Evolutionary conservation across 2,888 invertebrate species (phyloP).

Genomic region (Drosophila histrio): DNA sequence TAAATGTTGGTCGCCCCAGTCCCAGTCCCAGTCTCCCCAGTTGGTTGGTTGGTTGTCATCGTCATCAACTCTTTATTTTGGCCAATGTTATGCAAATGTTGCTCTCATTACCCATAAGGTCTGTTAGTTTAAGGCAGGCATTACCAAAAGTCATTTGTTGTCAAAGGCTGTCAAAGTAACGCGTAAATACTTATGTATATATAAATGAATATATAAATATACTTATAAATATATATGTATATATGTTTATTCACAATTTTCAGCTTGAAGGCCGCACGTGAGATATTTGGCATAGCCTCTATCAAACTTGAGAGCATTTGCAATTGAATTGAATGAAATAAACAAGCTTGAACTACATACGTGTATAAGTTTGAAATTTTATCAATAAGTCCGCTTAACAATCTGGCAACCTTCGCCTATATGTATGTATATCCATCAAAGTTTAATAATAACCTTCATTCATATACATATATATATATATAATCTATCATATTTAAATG

Average conservation of each 20-base stretch:
- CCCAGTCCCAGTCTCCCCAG: slow-evolving; percentile 1
- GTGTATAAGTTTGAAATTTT: neutral
- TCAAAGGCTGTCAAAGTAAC: slow-evolving; percentile 39
- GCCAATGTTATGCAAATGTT: slow-evolving; percentile 75
- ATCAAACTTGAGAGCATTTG: slow-evolving; percentile 8
- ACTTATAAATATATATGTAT: neutral
- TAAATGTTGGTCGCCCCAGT: slow-evolving; percentile 50
- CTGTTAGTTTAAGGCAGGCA: slow-evolving; percentile 49
- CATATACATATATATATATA: no score
- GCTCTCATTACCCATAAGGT: slow-evolving; percentile 57
- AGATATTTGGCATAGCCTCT: slow-evolving; percentile 1
- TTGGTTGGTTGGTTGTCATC: slow-evolving; percentile 12
- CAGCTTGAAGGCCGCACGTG: slow-evolving; percentile 24
- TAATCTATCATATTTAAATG: no score
- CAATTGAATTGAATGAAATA: slow-evolving; percentile 11
- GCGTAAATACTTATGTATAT: slow-evolving; percentile 38
- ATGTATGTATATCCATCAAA: neutral
- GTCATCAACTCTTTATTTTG: slow-evolving; percentile 68
- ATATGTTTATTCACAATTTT: neutral
- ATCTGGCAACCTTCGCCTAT: neutral
- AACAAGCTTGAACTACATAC: neutral
- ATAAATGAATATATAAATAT: slow-evolving; percentile 21
- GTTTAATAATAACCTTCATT: neutral
- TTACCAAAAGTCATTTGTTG: slow-evolving; percentile 52
- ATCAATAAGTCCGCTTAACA: neutral